Conservation (phyloP, 2,888 invertebrate species). For the Litoditis marina region DNA sequence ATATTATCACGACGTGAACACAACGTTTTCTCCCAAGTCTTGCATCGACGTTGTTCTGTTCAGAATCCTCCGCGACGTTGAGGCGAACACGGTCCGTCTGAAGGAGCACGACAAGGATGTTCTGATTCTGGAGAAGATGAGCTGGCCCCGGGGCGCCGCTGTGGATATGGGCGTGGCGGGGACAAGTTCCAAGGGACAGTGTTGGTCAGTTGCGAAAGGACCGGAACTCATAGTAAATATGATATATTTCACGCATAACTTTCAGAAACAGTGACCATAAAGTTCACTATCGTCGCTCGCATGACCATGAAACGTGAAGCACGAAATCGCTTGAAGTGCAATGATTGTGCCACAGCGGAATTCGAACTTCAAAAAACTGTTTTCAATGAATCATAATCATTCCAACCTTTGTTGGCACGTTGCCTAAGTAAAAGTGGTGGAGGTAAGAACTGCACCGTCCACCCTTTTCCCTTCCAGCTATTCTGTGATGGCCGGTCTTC, state of each 20-base stretch:
- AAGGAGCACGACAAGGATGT: slow-evolving; percentile 83
- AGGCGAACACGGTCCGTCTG: slow-evolving; percentile 80
- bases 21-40: background rate
- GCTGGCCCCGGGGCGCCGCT: slow-evolving; percentile 42
- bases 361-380: no score
- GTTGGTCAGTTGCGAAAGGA: slow-evolving; percentile 21
- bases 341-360: no score
- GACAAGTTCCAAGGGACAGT: slow-evolving; percentile 4
- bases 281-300: no score
- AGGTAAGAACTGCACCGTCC: no score
- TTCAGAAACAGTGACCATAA: no score
- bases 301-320: no score
- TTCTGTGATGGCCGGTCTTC: slow-evolving; percentile 81
- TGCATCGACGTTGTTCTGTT: background rate
- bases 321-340: no score
- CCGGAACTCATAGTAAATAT: no score
- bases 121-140: slow-evolving; percentile 73
- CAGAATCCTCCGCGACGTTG: slow-evolving; percentile 70
- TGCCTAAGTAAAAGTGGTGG: no score
- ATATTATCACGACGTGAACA: background rate
- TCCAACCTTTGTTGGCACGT: background rate
- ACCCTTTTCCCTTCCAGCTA: no score
- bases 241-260: no score
- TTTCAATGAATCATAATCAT: no score
- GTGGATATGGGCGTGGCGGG: slow-evolving; percentile 21